phyloP scores from a whole-genome alignment of 2,888 invertebrate species.

The Hirtodrosophila alboralis region DNA sequence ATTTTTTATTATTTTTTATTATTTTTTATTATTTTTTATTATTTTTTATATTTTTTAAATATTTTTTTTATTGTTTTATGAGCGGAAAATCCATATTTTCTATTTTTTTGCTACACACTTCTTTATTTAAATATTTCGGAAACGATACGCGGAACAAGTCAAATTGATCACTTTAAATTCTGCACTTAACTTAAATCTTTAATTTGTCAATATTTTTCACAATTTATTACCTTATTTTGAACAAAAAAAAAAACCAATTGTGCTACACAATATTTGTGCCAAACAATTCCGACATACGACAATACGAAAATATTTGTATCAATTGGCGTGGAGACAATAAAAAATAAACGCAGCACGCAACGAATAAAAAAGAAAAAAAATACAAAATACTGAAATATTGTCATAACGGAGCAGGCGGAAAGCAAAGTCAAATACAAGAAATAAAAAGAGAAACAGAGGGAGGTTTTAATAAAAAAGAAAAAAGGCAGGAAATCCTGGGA shows the following conservation, averaged over 20 bases:
- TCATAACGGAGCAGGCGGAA: slow-evolving; percentile 41
- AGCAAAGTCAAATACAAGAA: slow-evolving; percentile 44
- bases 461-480: slow-evolving; percentile 31
- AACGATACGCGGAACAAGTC: too few relatives aligned
- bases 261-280: slow-evolving; percentile 50
- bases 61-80: too few relatives aligned
- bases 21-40: too few relatives aligned
- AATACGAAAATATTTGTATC: slow-evolving; percentile 49
- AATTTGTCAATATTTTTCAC: not conserved
- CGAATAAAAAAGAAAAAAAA: slow-evolving; percentile 40
- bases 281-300: slow-evolving; percentile 26
- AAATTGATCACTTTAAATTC: not conserved
- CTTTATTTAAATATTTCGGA: too few relatives aligned
- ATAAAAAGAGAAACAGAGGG: slow-evolving; percentile 13
- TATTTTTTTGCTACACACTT: too few relatives aligned
- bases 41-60: too few relatives aligned
- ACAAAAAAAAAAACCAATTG: slow-evolving; percentile 24
- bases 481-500: not conserved
- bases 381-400: slow-evolving; percentile 60
- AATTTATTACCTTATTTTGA: slow-evolving; percentile 20
- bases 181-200: not conserved
- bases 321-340: slow-evolving; percentile 22
- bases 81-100: too few relatives aligned
- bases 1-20: too few relatives aligned
- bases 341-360: slow-evolving; percentile 44